A percentile compares a stretch with the other conserved stretches of the same genome.
Conservation (phyloP, 2,113 vertebrate species). For the Xenopus laevis region DNA sequence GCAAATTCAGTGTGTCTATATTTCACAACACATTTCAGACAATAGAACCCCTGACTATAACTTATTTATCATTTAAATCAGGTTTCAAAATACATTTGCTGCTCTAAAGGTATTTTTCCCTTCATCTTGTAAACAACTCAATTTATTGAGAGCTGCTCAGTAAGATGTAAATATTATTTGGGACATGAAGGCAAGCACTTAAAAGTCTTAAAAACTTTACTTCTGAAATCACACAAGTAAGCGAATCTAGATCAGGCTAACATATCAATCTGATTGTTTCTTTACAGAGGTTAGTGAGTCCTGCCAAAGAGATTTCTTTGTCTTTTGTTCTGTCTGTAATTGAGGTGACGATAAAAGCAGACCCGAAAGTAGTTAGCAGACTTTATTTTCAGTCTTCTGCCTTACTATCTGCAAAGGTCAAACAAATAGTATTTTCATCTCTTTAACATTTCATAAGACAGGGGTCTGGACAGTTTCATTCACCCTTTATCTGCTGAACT, state of each 20-base stretch:
- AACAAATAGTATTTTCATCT: constrained; percentile 46
- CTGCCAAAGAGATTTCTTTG: constrained; percentile 20
- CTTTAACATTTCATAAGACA: constrained; percentile 42
- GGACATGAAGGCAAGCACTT: constrained; percentile 1
- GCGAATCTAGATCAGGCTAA: constrained; percentile 17
- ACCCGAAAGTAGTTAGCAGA: constrained; percentile 34
- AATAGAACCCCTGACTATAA: too few species aligned
- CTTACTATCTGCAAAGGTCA: constrained; percentile 47
- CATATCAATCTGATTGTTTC: constrained; percentile 40
- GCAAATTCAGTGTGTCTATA: too few species aligned
- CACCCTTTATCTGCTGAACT: constrained; percentile 55
- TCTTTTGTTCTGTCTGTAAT: constrained; percentile 41
- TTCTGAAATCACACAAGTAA: constrained; percentile 33
- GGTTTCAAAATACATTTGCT: too few species aligned
- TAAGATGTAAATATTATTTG: constrained; percentile 1
- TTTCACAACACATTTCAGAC: too few species aligned
- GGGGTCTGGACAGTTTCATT: constrained; percentile 61
- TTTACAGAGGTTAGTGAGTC: constrained; percentile 38
- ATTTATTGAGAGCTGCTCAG: neutral
- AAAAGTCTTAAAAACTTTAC: constrained; percentile 10
- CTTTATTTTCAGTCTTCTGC: constrained; percentile 49
- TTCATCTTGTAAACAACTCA: neutral
- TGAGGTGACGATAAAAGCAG: constrained; percentile 30
- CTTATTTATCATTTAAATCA: too few species aligned
- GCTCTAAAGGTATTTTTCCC: too few species aligned